Conservation (phyloP, 2,113 vertebrate genomes). For the Centrocercus urophasianus region DNA sequence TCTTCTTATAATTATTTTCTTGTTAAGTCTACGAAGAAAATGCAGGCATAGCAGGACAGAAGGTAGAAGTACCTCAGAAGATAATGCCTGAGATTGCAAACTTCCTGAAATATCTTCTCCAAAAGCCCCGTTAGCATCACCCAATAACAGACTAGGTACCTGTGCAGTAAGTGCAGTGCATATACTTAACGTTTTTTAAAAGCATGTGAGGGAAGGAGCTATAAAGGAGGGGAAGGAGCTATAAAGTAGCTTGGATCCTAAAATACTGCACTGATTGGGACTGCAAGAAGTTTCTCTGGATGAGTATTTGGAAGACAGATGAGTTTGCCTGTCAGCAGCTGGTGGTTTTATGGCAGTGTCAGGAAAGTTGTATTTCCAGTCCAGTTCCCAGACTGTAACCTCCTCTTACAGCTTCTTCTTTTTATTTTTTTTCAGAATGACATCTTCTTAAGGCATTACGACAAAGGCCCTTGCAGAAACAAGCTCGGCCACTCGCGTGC, state of each 20-base stretch:
- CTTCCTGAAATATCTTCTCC: neutral
- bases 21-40: neutral
- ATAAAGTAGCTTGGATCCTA: neutral
- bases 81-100: neutral
- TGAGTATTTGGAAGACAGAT: neutral
- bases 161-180: neutral
- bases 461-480: slow-evolving; percentile 96
- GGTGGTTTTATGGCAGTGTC: neutral
- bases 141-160: neutral
- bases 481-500: slow-evolving; percentile 97
- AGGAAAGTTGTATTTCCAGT: neutral
- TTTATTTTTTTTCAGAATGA: slow-evolving; percentile 93
- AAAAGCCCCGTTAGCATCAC: neutral
- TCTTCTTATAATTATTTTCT: neutral
- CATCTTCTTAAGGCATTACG: slow-evolving; percentile 97
- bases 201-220: neutral
- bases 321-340: neutral
- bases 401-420: slow-evolving; percentile 8
- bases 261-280: neutral
- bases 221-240: neutral
- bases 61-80: neutral
- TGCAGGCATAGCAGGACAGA: neutral
- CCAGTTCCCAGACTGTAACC: neutral
- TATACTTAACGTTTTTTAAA: neutral
- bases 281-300: neutral